Evolutionary conservation across 2,888 invertebrate genomes (phyloP).

Genomic region (Netelia fuscicornis): DNA sequence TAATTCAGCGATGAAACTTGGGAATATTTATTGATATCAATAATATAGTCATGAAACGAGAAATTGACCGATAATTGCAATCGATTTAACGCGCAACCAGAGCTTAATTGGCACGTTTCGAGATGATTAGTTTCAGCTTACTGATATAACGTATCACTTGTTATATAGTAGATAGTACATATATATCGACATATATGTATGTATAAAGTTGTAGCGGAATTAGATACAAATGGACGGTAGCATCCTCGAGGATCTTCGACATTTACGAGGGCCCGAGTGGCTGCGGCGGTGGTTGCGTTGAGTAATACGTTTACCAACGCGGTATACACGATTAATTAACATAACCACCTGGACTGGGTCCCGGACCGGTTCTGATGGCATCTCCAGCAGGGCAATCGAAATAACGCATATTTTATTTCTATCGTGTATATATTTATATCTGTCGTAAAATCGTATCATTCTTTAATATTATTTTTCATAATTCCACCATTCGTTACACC

Average conservation of each 20-base stretch:
- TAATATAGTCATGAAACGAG: background rate
- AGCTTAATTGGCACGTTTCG: background rate
- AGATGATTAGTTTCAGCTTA: background rate
- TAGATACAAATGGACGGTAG: conserved; percentile 22
- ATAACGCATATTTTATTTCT: background rate
- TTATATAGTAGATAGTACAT: background rate
- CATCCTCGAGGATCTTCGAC: conserved; percentile 58
- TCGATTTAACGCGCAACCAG: background rate
- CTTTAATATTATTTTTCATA: conserved; percentile 23
- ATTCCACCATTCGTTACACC: conserved; percentile 35
- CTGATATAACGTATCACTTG: background rate
- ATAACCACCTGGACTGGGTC: conserved; percentile 60
- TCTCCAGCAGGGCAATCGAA: conserved; percentile 30
- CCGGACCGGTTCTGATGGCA: conserved; percentile 56
- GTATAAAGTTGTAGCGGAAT: background rate
- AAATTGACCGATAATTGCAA: background rate
- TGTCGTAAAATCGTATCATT: conserved; percentile 1
- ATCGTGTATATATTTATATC: background rate
- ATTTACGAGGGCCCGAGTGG: conserved; percentile 46
- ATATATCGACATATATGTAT: background rate
- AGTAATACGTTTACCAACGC: conserved; percentile 62
- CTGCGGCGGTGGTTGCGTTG: conserved; percentile 48
- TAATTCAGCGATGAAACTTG: too few relatives aligned
- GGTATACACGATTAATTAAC: conserved; percentile 66
- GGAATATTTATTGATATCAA: background rate